Evolutionary conservation across 2,797 vertebrate genomes (phyloP), one percentile per base, ranked within the genome.

Genomic region (Thunnus albacares): DNA sequence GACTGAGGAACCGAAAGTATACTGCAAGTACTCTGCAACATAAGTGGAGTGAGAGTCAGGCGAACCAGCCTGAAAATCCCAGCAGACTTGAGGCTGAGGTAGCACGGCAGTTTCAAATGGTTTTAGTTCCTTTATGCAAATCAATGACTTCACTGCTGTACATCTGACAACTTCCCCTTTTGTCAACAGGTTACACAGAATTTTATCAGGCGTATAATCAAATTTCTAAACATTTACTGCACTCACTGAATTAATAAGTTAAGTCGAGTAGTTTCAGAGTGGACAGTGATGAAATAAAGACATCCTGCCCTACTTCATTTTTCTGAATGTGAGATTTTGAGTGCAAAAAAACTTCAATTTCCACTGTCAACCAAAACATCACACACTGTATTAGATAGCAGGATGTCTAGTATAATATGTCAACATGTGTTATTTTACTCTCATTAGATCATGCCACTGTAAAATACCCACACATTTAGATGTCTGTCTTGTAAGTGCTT

Each of bases 1-100:
- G 60, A 67, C 80, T 35, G 75, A 84, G 84, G 91, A 93, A 92
- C 71, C 41, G 88, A 93, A 86, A 92, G 72, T 77, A 68, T 3
- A 26, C 41, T 24, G 15, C 3, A 12, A 60, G 45, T 24, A 30
- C 59, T 53, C 35, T 71, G 28, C 12, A 22, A 30, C 33, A 55
- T 26, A 33, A 45, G 60, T 71, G 60, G 60, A 71, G n/a, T 24
- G 7, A 67, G 56, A 38, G 20, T 53, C 12, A 35, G 15, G 52
- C 62, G 58, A 33, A 26, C 58, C 45, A 61, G 41, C 17, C 28
- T 51, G 2, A 43, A 73, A 53, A 47, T n/a, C 45, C 7, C 12
- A 22, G 45, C 20, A 67, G 26, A 22, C 7, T 0, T 17, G 45
- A 62, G 7, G 14, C 30, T 47, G 61, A 43, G 3, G 3, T 22